Evolutionary conservation across 2,113 vertebrate species (phyloP), one percentile per base, ranked within the genome.

Genomic region (Glaucidium brasilianum): DNA sequence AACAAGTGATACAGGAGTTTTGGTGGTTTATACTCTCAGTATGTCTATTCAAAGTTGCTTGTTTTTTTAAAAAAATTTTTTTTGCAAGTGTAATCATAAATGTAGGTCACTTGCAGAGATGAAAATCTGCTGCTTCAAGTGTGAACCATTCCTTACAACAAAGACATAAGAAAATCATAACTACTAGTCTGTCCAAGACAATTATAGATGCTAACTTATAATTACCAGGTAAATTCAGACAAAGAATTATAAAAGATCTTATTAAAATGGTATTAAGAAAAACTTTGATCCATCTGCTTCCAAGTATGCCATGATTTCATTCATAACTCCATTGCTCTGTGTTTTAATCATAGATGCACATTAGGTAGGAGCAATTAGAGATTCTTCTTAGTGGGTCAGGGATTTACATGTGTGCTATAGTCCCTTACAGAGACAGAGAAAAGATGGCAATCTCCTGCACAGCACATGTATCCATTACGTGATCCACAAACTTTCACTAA

Each of bases 191-290:
- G 94, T 97, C 85, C 94, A 53, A 94, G 94, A 96, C 92, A 97
- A 97, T 96, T 95, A 94, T 22, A 96, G 94, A 90, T 96, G 96
- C 94, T 97, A 97, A 97, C 97, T 97, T 95, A 96, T 95, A 97
- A 98, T 98, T 97, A 98, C 96, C 79, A 97, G 96, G 96, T 96
- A 96, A 98, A 97, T 96, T 96, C 78, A 97, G 87, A 93, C 78
- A 95, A 95, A 88, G 93, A 97, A 97, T 97, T 95, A 94, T 73
- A 80, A 90, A 88, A 95, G 80, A 94, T 34, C 52, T 91, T 88
- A 88, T 84, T 82, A 56, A 67, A 62, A 52, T 27, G 52, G 77
- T 94, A 80, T 87, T 53, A 37, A 96, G 80, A 85, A 75, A 85
- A 39, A 43, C 83, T 49, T 50, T 37, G 63, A 96, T 87, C 90